Base-by-base conservation (phyloP, 1,140 invertebrate genomes). In the Lethocerus indicus region DNA sequence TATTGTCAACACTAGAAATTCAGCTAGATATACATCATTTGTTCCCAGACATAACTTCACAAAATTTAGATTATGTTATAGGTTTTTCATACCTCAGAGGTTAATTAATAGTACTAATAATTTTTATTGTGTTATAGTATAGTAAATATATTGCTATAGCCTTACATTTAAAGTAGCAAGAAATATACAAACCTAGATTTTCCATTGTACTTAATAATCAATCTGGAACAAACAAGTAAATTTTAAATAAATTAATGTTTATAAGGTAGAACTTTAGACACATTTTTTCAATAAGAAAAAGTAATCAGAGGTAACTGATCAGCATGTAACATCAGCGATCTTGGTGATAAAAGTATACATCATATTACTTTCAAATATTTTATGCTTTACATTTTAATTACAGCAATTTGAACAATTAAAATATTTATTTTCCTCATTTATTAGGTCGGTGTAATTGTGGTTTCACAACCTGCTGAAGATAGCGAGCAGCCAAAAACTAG, bases 251-350 rank as follows among this genome's bases (percentile, higher is more conserved):
- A 21, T 6, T 14, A 18, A 41, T 21, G 13, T 21, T 16, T 3
- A 3, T 4, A 41, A 41, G 2, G 13, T 21, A 16, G 3, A 41
- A 16, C 39, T 2, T 41, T 4, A 14, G 14, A 13, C 13, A 23
- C 13, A 23, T 3, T 23, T 20, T 3, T 42, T 42, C 40, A 42
- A 25, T 20, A 3, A 20, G 23, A 42, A 2, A n/a, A 2, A 7
- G n/a, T 42, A n/a, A 24, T 42, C 40, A 42, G n/a, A 2, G 3
- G 3, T n/a, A n/a, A n/a, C n/a, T n/a, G n/a, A 47, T 44, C 45
- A 47, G 7, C 45, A 47, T 32, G 14, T 12, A 9, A 50, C 25
- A 43, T 50, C 49, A 50, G 49, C 32, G 49, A 50, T 50, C 49
- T 50, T 50, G 49, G 49, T 50, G 49, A 18, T 50, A 21, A 16